Evolutionary conservation across 2,113 vertebrate genomes (phyloP), one percentile per base, ranked within the genome.

Genomic region (Chauna torquata): DNA sequence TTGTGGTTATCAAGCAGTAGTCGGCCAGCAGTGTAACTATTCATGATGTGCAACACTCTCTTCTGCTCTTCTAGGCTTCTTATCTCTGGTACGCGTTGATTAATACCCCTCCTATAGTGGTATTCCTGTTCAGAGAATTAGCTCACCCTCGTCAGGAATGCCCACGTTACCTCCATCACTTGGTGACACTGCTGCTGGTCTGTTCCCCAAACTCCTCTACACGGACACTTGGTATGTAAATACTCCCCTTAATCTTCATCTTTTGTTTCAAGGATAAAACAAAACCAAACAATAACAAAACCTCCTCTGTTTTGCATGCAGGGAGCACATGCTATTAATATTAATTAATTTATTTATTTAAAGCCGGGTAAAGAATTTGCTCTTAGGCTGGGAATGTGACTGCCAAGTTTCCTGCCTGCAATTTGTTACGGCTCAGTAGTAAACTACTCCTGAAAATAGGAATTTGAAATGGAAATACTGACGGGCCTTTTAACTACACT

Each of bases 361-460:
- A 95, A 96, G 91, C 96, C 93, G 66, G 97, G 97, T 88, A 96
- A 97, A 96, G 87, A 95, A 95, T 97, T 98, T 97, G 94, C 94
- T 98, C 87, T 94, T 95, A 97, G 80, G 64, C 88, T 92, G 80
- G 65, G 86, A 95, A 95, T 93, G 52, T 27, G 91, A 66, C 93
- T 97, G 97, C 97, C 98, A 98, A 97, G 94, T 98, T 98, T 98
- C 95, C 96, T 98, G 97, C 96, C 95, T 98, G 95, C 96, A 96
- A 95, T 98, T 98, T 97, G 97, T 98, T 97, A 97, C 47, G 44
- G 94, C 97, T 97, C 91, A 96, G 95, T 97, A 92, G 97, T 97
- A 97, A 98, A 97, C 97, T 94, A 96, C 97, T 93, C 95, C 85
- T 76, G 95, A 96, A 98, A 98, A 97, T 97, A 97, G 97, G 97